Evolutionary conservation across 2,113 vertebrate genomes (phyloP).

Genomic region (Percina caprodes): DNA sequence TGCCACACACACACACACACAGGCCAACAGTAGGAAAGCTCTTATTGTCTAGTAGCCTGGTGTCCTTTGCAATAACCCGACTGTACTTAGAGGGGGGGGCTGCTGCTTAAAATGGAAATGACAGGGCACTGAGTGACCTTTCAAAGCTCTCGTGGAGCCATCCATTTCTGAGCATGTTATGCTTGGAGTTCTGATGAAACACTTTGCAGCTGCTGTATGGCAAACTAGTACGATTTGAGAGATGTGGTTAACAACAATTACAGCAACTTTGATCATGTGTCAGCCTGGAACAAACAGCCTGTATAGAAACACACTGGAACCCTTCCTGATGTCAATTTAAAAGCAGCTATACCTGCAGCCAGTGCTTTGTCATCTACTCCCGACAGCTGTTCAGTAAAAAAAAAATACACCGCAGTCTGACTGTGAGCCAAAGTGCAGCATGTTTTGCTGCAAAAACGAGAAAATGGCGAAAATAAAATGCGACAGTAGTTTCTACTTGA

Average conservation of each 20-base stretch:
- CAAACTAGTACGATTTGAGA: not conserved
- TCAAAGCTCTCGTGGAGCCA: constrained; percentile 51
- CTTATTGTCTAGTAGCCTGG: constrained; percentile 36
- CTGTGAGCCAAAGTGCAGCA: not conserved
- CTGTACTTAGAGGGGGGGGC: constrained; percentile 31
- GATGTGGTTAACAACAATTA: constrained; percentile 14
- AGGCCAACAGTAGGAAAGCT: not conserved
- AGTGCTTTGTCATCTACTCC: constrained; percentile 1
- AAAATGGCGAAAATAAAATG: constrained; percentile 32
- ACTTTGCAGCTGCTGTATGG: constrained; percentile 34
- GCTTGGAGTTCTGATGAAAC: constrained; percentile 34
- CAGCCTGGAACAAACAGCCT: constrained; percentile 1
- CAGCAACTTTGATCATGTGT: constrained; percentile 27
- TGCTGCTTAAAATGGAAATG: constrained; percentile 66
- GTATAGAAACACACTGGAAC: not conserved
- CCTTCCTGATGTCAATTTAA: not conserved
- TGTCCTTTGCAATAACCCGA: constrained; percentile 41
- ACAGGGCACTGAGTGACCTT: constrained; percentile 58
- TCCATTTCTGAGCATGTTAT: constrained; percentile 25
- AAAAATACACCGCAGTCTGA: not conserved
- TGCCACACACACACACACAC: not conserved
- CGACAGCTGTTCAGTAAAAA: not conserved
- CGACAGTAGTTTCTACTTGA: not conserved
- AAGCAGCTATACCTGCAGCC: constrained; percentile 28
- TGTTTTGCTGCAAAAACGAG: not conserved